Evolutionary conservation across 1,140 invertebrate species (phyloP), one percentile per base, ranked within the genome.

Genomic region (Octopus sinensis): DNA sequence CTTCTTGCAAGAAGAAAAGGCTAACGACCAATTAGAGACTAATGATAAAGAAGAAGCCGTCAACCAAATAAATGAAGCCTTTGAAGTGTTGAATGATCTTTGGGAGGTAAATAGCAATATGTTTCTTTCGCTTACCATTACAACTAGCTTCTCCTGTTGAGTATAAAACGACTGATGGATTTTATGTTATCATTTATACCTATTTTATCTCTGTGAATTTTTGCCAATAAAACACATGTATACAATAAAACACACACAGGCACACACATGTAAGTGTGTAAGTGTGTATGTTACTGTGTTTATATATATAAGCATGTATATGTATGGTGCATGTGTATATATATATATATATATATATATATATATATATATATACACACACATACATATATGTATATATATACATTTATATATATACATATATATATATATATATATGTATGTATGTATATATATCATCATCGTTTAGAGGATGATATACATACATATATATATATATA

Each of bases 1-100:
- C 77, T 98, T 98, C 89, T 91, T 98, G 9, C 95, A 95, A 17
- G 94, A 95, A 86, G 93, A 89, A 71, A 85, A 84, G 17, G 76
- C 51, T 13, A 84, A 86, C 52, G 83, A 84, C 6, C 76, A 71
- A 54, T 53, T 17, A 53, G 80, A 75, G 43, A 76, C 78, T n/a
- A 81, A 76, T 13, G 80, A 86, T 13, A 86, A 85, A 12, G 82
- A 83, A 54, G 80, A 83, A 68, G 83, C 84, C 12, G 62, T 80
- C 54, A 73, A 76, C 52, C 62, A 30, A 68, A 81, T 51, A 30
- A 85, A 83, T 79, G 84, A 85, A 75, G 83, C 82, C 5, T 81
- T 89, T 53, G 85, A 89, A 78, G 85, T 86, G 53, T 87, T 89
- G 56, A 86, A 87, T 53, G 84, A 87, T 7, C 53, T 76, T 54